phyloP scores from a whole-genome alignment of 2,113 vertebrate species.

The Oryzias woworae region DNA sequence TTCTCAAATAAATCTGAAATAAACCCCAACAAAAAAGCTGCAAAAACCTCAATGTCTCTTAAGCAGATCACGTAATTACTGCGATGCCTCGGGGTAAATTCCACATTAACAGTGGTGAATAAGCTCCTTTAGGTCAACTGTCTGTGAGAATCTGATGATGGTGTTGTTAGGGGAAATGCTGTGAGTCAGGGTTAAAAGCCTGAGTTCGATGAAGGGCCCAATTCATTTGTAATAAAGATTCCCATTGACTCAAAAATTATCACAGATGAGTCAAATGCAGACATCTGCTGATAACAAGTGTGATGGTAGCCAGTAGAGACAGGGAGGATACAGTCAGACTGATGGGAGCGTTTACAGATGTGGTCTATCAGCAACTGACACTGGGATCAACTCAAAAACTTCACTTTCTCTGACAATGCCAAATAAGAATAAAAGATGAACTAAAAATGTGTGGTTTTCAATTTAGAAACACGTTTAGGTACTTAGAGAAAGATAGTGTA shows the following conservation, averaged over 20 bases:
- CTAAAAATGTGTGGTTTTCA: not conserved
- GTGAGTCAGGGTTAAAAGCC: constrained; percentile 50
- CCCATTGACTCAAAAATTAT: constrained; percentile 34
- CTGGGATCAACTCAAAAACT: too few relatives aligned
- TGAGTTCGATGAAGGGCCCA: constrained; percentile 28
- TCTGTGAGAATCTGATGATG: constrained; percentile 36
- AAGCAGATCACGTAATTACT: constrained; percentile 53
- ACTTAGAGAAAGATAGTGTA: not conserved
- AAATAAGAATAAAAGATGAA: too few relatives aligned
- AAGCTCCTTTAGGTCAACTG: constrained; percentile 50
- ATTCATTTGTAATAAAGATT: constrained; percentile 51
- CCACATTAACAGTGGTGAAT: constrained; percentile 57
- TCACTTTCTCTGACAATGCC: too few relatives aligned
- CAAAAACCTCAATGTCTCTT: constrained; percentile 28
- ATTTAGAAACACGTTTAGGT: not conserved
- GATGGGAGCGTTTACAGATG: constrained; percentile 4
- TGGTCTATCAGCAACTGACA: too few relatives aligned
- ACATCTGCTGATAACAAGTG: constrained; percentile 28
- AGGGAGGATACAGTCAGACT: constrained; percentile 16
- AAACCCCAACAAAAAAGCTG: constrained; percentile 12
- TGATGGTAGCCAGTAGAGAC: constrained; percentile 16
- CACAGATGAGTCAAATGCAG: constrained; percentile 52
- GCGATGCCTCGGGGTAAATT: constrained; percentile 54
- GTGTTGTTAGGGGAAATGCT: constrained; percentile 40
- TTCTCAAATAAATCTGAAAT: constrained; percentile 11